Percentiles rank a stretch among this genome's conserved stretches.
Conservation (phyloP, 2,797 vertebrate species). For the Orestias chungarensis region DNA sequence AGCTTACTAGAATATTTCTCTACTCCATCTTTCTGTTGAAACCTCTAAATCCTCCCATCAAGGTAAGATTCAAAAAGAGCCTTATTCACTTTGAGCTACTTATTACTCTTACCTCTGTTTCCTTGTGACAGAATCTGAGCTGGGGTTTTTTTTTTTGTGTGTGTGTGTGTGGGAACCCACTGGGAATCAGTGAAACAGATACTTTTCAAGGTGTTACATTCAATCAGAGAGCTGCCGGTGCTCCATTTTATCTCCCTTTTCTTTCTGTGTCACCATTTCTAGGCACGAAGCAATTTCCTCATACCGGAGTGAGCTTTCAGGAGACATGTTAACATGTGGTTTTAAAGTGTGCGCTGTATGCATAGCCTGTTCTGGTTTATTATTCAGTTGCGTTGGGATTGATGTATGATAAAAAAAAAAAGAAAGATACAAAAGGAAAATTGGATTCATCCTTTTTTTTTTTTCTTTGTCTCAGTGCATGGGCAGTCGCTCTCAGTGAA, state of each 20-base stretch:
- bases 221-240: constrained; percentile 43
- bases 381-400: constrained; percentile 60
- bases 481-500: constrained; percentile 35
- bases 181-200: constrained; percentile 56
- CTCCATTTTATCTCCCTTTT: constrained; percentile 44
- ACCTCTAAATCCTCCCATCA: constrained; percentile 25
- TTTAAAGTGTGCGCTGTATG: constrained; percentile 35
- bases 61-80: constrained; percentile 11
- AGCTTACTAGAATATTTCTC: constrained; percentile 3
- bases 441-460: constrained; percentile 37
- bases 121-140: constrained; percentile 38
- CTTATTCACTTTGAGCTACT: constrained; percentile 17
- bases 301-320: constrained; percentile 48
- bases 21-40: constrained; percentile 18
- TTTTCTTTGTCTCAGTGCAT: constrained; percentile 2
- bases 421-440: constrained; percentile 48
- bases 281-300: constrained; percentile 52
- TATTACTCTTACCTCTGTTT: constrained; percentile 21
- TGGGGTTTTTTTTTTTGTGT: not conserved
- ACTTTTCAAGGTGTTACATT: constrained; percentile 46
- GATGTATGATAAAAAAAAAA: constrained; percentile 58
- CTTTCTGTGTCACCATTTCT: constrained; percentile 46
- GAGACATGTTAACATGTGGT: constrained; percentile 45
- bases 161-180: constrained; percentile 32
- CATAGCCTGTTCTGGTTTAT: constrained; percentile 59